Evolutionary conservation across 2,797 vertebrate species (phyloP).

Genomic region (Argyrosomus regius): DNA sequence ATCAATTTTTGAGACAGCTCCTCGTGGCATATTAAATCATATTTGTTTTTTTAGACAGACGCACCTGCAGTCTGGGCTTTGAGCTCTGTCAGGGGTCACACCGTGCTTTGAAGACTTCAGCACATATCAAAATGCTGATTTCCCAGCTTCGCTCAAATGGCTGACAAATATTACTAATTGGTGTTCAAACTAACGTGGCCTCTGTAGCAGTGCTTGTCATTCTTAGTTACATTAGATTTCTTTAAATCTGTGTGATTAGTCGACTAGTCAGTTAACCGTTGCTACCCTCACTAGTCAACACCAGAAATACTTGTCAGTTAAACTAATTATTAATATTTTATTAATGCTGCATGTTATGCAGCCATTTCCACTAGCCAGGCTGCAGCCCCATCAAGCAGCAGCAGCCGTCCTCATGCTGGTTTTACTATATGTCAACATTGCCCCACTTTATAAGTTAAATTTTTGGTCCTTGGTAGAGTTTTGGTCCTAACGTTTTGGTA

Average conservation of each 20-base stretch:
- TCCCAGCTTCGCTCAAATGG: conserved; percentile 7
- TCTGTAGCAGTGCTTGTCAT: conserved; percentile 13
- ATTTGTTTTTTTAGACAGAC: conserved; percentile 27
- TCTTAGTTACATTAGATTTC: neutral
- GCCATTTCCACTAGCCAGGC: no score
- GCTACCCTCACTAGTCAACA: no score
- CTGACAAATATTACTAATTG: conserved; percentile 29
- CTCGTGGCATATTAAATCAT: neutral
- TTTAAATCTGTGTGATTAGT: neutral
- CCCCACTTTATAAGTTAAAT: no score
- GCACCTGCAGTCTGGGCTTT: conserved; percentile 24
- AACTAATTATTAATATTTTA: no score
- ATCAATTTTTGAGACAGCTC: conserved; percentile 18
- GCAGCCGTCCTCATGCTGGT: no score
- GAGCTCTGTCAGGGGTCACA: conserved; percentile 32
- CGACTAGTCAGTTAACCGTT: no score
- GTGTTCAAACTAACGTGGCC: neutral
- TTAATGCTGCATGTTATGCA: no score
- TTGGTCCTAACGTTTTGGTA: no score
- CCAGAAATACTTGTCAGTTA: no score
- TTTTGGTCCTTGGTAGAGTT: no score
- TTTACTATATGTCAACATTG: no score
- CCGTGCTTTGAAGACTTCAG: conserved; percentile 25
- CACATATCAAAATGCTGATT: conserved; percentile 24
- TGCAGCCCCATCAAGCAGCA: no score